Evolutionary conservation across 2,797 vertebrate genomes (phyloP).

Genomic region (Myiotriccus ornatus): DNA sequence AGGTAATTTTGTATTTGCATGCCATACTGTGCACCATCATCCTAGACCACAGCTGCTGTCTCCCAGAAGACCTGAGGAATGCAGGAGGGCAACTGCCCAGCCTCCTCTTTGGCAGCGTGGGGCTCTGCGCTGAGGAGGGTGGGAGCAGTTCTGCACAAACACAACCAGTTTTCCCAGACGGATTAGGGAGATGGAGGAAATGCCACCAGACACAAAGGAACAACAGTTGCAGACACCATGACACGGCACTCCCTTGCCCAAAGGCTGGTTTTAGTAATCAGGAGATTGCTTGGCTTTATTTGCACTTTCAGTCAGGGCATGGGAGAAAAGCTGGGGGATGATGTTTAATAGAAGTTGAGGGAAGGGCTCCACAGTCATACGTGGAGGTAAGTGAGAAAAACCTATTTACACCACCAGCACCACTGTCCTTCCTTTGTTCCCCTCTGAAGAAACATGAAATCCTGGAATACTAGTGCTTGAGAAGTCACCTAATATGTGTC

Average conservation of each 20-base stretch:
- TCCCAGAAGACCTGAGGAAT: neutral
- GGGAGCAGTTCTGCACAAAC: neutral
- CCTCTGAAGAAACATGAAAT: neutral
- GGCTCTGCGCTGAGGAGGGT: neutral
- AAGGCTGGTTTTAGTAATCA: neutral
- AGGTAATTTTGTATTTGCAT: neutral
- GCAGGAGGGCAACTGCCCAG: neutral
- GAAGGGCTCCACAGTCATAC: neutral
- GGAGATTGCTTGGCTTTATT: neutral
- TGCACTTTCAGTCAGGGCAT: neutral
- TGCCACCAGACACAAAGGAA: neutral
- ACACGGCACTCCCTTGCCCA: fast-evolving
- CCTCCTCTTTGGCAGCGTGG: neutral
- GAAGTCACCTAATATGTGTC: fast-evolving
- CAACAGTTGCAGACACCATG: neutral
- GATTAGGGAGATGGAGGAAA: neutral
- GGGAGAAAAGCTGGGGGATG: neutral
- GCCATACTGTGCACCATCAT: neutral
- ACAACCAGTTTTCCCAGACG: neutral
- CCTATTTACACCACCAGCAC: neutral
- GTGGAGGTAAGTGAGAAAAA: neutral
- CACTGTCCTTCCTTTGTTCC: neutral
- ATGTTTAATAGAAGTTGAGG: fast-evolving
- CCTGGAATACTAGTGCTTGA: neutral
- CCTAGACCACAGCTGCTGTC: neutral